These are phyloP conservation scores for Pyrrhia umbra DNA, from an alignment of 2,888 invertebrate genomes.

Conservation along the genomic window DNA sequence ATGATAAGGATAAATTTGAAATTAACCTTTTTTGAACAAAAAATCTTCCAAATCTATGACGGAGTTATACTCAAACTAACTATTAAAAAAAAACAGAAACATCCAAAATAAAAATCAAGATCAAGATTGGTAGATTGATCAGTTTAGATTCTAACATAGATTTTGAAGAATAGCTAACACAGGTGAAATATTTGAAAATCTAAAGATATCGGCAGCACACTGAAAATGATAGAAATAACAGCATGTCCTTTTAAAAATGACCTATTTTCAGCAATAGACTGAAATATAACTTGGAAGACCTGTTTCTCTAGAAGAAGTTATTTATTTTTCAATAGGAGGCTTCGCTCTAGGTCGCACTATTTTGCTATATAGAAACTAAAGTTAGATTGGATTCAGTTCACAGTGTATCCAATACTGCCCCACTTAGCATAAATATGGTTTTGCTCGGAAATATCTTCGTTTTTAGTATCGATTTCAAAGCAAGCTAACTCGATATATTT, in stretches of 20 bases:
- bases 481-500: background rate
- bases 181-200: too few relatives aligned
- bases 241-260: background rate
- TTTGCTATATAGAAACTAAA: constrained; percentile 24
- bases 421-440: constrained; percentile 17
- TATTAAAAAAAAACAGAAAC: too few relatives aligned
- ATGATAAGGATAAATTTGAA: too few relatives aligned
- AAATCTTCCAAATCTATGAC: too few relatives aligned
- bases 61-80: too few relatives aligned
- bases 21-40: too few relatives aligned
- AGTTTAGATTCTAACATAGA: too few relatives aligned
- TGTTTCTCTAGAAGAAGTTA: constrained; percentile 1
- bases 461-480: constrained; percentile 9
- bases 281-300: background rate
- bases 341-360: background rate
- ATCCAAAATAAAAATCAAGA: too few relatives aligned
- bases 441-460: background rate
- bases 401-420: background rate
- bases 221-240: background rate
- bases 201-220: too few relatives aligned
- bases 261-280: constrained; percentile 6
- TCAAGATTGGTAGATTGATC: too few relatives aligned
- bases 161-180: too few relatives aligned
- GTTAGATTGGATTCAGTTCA: constrained; percentile 27
- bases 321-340: constrained; percentile 20